A percentile compares a stretch with the other conserved stretches of the same genome.
Conservation (phyloP, 1,140 invertebrate species). For the Scaptodrosophila lebanonensis region DNA sequence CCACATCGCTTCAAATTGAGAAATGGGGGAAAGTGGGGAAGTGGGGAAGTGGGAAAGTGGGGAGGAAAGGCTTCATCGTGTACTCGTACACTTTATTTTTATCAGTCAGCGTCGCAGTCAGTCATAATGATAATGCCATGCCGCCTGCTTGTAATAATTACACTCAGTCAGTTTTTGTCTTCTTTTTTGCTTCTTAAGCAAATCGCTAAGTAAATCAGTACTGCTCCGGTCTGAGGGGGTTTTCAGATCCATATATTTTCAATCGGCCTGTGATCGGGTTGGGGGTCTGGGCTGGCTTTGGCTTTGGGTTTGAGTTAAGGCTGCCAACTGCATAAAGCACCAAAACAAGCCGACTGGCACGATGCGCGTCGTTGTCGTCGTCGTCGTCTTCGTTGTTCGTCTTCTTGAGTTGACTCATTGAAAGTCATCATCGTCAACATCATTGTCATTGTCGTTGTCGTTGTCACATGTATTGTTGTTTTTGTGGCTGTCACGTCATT, state of each 20-base stretch:
- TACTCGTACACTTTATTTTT: conserved; percentile 32
- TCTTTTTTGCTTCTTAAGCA: too few relatives aligned
- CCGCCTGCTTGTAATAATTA: conserved; percentile 37
- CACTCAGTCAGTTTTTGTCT: conserved; percentile 9
- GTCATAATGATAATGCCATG: conserved; percentile 40
- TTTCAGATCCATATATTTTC: conserved; percentile 26
- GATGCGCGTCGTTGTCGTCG: too few relatives aligned
- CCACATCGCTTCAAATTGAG: too few relatives aligned
- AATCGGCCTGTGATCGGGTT: too few relatives aligned
- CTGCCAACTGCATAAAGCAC: too few relatives aligned
- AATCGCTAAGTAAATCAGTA: too few relatives aligned
- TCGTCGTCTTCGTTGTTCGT: too few relatives aligned
- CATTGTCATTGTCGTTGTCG: conserved; percentile 15
- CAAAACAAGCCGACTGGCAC: too few relatives aligned
- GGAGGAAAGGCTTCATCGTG: not conserved
- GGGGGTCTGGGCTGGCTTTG: too few relatives aligned
- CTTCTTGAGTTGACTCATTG: conserved; percentile 49
- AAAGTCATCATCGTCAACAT: conserved; percentile 53
- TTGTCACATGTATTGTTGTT: conserved; percentile 26
- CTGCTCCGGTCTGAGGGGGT: too few relatives aligned
- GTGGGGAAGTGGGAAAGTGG: not conserved
- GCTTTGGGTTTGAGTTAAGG: too few relatives aligned
- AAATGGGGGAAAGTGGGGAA: too few relatives aligned
- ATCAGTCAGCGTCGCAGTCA: conserved; percentile 18
- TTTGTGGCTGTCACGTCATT: conserved; percentile 23